Percentiles rank a stretch among this genome's conserved stretches.
These are phyloP conservation scores for Phaethornis superciliosus DNA, from an alignment of 2,113 vertebrate genomes.

Conservation along the genomic window DNA sequence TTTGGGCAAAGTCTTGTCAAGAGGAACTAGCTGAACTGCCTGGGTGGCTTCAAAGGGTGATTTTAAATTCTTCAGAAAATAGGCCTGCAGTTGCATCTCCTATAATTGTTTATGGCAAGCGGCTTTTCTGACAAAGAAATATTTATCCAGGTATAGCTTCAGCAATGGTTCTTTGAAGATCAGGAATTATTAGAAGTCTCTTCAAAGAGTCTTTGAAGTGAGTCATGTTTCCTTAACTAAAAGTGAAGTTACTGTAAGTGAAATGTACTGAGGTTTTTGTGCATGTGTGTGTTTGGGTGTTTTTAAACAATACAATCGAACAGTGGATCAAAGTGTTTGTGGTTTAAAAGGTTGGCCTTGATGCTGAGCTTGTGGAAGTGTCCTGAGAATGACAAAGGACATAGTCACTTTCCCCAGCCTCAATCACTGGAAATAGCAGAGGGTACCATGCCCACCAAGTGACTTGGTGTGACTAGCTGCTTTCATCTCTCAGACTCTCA, in stretches of 20 bases:
- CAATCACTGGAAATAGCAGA: neutral
- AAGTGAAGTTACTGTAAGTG: constrained; percentile 32
- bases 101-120: neutral
- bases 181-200: constrained; percentile 22
- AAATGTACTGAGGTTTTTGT: neutral
- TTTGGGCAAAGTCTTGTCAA: neutral
- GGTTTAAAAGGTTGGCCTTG: constrained; percentile 18
- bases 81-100: neutral
- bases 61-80: neutral
- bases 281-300: neutral
- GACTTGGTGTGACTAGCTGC: neutral
- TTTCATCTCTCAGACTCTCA: constrained; percentile 6
- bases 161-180: constrained; percentile 38
- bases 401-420: neutral
- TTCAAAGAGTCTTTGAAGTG: constrained; percentile 54
- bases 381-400: neutral
- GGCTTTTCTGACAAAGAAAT: neutral
- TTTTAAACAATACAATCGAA: neutral
- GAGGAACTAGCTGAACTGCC: neutral
- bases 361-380: neutral
- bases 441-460: neutral
- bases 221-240: constrained; percentile 30
- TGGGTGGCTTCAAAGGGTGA: neutral
- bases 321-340: neutral
- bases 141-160: constrained; percentile 24